These are phyloP conservation scores for Neosalanx taihuensis DNA, from an alignment of 2,797 vertebrate species.

Conservation along the genomic window DNA sequence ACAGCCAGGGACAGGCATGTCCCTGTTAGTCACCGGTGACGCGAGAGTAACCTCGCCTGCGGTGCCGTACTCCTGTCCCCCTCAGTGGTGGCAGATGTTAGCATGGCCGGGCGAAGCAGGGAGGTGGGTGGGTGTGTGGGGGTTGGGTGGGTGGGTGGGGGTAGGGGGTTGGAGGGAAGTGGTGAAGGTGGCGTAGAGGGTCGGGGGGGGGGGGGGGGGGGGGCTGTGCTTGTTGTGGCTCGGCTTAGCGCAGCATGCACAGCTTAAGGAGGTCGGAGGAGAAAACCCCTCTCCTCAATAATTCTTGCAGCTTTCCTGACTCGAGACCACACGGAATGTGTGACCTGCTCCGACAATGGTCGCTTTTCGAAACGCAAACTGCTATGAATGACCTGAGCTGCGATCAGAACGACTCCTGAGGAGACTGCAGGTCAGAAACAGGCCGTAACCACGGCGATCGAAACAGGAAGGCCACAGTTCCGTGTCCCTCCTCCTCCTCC, in stretches of 20 bases:
- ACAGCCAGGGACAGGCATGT: slow-evolving; percentile 34
- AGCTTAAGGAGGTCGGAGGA: slow-evolving; percentile 10
- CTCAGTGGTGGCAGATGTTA: slow-evolving; percentile 59
- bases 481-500: too few relatives aligned
- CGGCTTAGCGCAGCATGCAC: slow-evolving; percentile 17
- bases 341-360: too few relatives aligned
- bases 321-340: not conserved
- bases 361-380: too few relatives aligned
- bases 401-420: too few relatives aligned
- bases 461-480: slow-evolving; percentile 29
- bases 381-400: too few relatives aligned
- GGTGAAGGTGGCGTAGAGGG: slow-evolving; percentile 27
- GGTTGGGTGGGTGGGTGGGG: slow-evolving; percentile 34
- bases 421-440: too few relatives aligned
- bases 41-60: slow-evolving; percentile 52
- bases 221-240: slow-evolving; percentile 12
- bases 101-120: slow-evolving; percentile 38
- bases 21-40: slow-evolving; percentile 59
- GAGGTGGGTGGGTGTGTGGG: too few relatives aligned
- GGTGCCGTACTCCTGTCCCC: slow-evolving; percentile 55
- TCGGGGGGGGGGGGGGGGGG: slow-evolving; percentile 11
- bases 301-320: slow-evolving; percentile 11
- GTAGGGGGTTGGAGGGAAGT: slow-evolving; percentile 41
- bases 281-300: slow-evolving; percentile 11
- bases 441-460: not conserved